phyloP scores from a whole-genome alignment of 2,888 invertebrate species.

The Napeogenes inachia region DNA sequence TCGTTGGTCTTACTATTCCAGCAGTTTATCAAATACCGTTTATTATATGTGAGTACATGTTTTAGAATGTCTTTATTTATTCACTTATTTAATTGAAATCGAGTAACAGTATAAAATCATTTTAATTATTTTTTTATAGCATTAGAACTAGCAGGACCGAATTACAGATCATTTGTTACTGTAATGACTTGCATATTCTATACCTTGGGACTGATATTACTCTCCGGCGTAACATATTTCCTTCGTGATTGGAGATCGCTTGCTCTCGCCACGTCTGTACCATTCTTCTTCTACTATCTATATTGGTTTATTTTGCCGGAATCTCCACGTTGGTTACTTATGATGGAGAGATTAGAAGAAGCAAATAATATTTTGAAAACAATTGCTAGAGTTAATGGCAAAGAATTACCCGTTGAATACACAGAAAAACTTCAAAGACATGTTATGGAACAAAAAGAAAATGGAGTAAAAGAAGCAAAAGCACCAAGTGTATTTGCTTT shows the following conservation, averaged over 20 bases:
- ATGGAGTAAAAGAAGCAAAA: constrained; percentile 61
- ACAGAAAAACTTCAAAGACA: constrained; percentile 84
- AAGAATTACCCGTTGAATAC: constrained; percentile 84
- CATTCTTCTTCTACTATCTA: constrained; percentile 89
- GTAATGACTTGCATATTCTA: constrained; percentile 95
- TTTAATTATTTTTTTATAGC: constrained; percentile 75
- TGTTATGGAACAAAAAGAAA: constrained; percentile 81
- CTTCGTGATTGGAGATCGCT: constrained; percentile 90
- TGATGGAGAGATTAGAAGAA: constrained; percentile 88
- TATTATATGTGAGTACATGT: constrained; percentile 87
- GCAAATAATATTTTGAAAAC: constrained; percentile 86
- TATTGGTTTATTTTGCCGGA: constrained; percentile 93
- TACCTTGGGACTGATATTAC: constrained; percentile 88
- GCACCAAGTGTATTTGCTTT: constrained; percentile 79
- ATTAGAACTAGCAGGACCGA: constrained; percentile 92
- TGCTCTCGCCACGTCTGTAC: constrained; percentile 88
- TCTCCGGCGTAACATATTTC: constrained; percentile 90
- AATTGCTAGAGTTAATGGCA: constrained; percentile 87
- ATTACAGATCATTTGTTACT: constrained; percentile 93
- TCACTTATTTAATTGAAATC: neutral
- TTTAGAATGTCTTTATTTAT: neutral
- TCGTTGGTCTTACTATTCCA: constrained; percentile 94
- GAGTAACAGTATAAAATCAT: constrained; percentile 9
- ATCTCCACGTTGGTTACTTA: constrained; percentile 93
- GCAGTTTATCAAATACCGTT: constrained; percentile 96